Conservation (phyloP, 2,797 vertebrate genomes). For the Chiloscyllium punctatum region DNA sequence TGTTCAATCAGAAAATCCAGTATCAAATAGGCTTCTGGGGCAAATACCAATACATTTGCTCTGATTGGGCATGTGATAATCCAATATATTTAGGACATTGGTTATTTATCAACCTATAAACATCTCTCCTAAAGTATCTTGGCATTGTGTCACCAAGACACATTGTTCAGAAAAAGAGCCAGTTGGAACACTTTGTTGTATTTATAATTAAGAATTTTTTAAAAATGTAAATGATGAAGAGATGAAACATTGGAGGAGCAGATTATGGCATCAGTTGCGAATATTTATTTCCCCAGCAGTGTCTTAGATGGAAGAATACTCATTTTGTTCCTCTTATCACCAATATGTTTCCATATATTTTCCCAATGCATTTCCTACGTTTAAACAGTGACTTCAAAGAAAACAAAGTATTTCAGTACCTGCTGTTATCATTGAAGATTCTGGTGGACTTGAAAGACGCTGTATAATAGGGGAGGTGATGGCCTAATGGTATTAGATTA, state of each 20-base stretch:
- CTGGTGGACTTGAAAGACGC: not conserved
- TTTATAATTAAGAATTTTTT: not conserved
- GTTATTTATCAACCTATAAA: not conserved
- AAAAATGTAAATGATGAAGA: not conserved
- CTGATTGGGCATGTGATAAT: not conserved
- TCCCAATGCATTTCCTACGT: not conserved
- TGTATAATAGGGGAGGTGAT: too few relatives aligned
- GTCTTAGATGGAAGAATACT: not conserved
- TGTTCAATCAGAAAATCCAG: not conserved
- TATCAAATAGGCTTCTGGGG: not conserved
- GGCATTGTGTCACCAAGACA: not conserved
- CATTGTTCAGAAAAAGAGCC: not conserved
- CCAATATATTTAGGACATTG: not conserved
- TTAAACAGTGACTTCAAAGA: not conserved
- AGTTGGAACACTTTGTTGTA: not conserved
- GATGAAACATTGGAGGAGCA: not conserved
- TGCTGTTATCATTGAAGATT: too few relatives aligned
- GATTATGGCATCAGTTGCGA: not conserved
- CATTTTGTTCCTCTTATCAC: not conserved
- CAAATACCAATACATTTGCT: not conserved
- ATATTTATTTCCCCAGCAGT: not conserved
- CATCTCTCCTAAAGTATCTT: not conserved
- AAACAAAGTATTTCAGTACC: not conserved
- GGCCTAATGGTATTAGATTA: too few relatives aligned
- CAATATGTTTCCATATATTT: not conserved